Conservation (phyloP, 64 coral and sea anemone genomes). For the Orbicella faveolata region DNA sequence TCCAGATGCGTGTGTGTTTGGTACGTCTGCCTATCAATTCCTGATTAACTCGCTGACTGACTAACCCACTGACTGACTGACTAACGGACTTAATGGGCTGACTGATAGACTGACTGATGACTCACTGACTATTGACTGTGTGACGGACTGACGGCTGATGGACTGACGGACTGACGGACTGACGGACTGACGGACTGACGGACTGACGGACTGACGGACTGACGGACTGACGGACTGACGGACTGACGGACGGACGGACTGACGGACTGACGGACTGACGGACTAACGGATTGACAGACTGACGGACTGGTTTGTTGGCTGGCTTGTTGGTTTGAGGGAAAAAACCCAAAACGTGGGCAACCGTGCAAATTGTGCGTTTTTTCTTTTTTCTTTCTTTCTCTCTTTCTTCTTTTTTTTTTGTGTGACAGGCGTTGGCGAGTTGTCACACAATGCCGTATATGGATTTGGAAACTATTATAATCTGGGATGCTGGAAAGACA, state of each 20-base stretch:
- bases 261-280: neutral
- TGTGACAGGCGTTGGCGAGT: conserved; percentile 51
- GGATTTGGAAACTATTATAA: conserved; percentile 64
- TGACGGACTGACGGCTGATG: no score
- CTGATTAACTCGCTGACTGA: neutral
- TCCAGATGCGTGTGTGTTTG: neutral
- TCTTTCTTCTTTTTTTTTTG: neutral
- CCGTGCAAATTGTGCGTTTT: no score
- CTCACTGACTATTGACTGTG: neutral
- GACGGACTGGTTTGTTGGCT: neutral
- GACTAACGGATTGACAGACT: neutral
- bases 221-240: neutral
- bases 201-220: neutral
- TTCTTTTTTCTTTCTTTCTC: no score
- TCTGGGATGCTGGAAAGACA: conserved; percentile 82
- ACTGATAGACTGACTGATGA: neutral
- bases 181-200: no score
- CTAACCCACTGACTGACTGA: neutral
- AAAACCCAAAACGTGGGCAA: no score
- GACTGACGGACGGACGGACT: no score
- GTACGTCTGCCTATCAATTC: neutral
- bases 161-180: no score
- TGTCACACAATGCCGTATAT: conserved; percentile 75
- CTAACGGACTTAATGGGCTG: neutral
- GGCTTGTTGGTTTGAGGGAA: neutral